Percentiles rank a stretch among this genome's conserved stretches.
phyloP scores from a whole-genome alignment of 2,113 vertebrate species.

The Crotalus tigris region DNA sequence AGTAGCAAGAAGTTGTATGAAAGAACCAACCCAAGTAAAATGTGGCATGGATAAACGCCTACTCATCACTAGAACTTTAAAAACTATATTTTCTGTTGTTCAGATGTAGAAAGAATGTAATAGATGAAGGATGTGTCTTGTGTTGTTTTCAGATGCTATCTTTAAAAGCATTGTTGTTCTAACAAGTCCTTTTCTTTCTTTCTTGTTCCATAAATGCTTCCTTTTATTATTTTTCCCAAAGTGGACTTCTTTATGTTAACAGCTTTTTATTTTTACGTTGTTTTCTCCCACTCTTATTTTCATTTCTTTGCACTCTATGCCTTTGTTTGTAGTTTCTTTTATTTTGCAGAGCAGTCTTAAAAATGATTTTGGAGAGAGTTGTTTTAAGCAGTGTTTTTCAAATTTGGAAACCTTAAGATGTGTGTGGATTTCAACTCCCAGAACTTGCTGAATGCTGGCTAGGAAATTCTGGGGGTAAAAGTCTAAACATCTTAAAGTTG shows the following conservation, averaged over 20 bases:
- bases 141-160: constrained; percentile 27
- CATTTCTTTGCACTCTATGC: neutral
- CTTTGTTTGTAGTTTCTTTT: constrained; percentile 18
- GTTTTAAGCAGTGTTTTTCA: neutral
- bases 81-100: neutral
- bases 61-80: neutral
- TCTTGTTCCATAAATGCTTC: constrained; percentile 12
- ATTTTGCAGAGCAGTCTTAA: constrained; percentile 29
- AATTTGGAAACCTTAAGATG: neutral
- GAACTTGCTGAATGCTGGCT: neutral
- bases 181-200: constrained; percentile 35
- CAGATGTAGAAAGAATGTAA: neutral
- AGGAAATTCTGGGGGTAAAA: neutral
- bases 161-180: constrained; percentile 19
- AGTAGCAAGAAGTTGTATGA: neutral
- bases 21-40: neutral
- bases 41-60: constrained; percentile 14
- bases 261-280: constrained; percentile 37
- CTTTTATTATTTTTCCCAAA: constrained; percentile 39
- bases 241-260: constrained; percentile 25
- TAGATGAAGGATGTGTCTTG: neutral
- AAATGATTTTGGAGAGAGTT: constrained; percentile 28
- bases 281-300: neutral
- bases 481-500: neutral
- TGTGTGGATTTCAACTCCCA: neutral